Conservation (phyloP, 1,140 invertebrate genomes). For the Drosophila sp. region DNA sequence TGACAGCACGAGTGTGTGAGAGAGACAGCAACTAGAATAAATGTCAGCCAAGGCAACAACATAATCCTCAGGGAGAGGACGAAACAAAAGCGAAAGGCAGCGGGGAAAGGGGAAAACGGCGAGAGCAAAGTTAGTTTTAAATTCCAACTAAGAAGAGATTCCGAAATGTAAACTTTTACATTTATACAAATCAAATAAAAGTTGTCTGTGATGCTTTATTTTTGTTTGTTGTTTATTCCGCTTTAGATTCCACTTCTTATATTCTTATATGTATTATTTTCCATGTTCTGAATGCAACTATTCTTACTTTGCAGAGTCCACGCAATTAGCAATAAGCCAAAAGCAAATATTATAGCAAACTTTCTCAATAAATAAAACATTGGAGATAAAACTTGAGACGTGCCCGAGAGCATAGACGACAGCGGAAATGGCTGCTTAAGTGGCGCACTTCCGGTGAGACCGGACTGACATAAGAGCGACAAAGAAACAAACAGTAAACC, state of each 20-base stretch:
- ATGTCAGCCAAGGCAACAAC: constrained; percentile 66
- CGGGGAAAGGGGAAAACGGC: not conserved
- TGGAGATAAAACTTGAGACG: constrained; percentile 45
- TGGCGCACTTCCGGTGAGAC: constrained; percentile 68
- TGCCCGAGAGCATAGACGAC: constrained; percentile 47
- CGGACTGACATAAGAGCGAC: constrained; percentile 51
- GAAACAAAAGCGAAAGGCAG: not conserved
- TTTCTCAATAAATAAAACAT: constrained; percentile 39
- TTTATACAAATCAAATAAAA: constrained; percentile 55
- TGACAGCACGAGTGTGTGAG: constrained; percentile 23
- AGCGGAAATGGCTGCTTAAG: constrained; percentile 79
- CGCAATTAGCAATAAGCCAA: constrained; percentile 68
- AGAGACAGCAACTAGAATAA: constrained; percentile 59
- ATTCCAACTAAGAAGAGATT: constrained; percentile 72
- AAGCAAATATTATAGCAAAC: constrained; percentile 37
- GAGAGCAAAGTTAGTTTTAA: constrained; percentile 61
- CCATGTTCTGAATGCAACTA: not conserved
- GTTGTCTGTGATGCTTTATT: constrained; percentile 26
- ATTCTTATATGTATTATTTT: not conserved
- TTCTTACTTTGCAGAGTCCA: constrained; percentile 40
- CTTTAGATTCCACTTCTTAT: not conserved
- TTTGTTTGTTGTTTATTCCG: constrained; percentile 8
- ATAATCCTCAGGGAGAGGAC: constrained; percentile 59
- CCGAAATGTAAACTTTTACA: constrained; percentile 58
- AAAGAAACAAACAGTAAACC: constrained; percentile 3